A percentile compares a stretch with the other conserved stretches of the same genome.
phyloP scores from a whole-genome alignment of 30 jellyfish, hydroid and myxozoan species.

The Hydractinia symbiolongicarpus region DNA sequence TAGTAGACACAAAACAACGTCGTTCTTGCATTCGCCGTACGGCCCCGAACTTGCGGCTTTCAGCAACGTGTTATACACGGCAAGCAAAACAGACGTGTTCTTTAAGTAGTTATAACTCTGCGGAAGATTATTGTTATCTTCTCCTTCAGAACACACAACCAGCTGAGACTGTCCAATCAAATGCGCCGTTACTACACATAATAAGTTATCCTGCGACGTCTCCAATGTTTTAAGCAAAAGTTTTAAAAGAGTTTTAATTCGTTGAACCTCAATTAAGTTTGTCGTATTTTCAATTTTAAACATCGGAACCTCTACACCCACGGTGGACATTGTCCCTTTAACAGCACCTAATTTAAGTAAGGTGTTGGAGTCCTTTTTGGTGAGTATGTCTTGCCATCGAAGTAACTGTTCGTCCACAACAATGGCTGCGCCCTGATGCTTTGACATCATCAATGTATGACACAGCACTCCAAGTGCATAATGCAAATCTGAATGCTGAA shows the following conservation, averaged over 20 bases:
- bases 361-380: background rate
- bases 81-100: slow-evolving; percentile 40
- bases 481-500: slow-evolving; percentile 29
- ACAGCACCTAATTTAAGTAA: slow-evolving; percentile 36
- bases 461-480: slow-evolving; percentile 18
- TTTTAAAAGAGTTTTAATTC: slow-evolving; percentile 5
- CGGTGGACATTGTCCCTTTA: slow-evolving; percentile 28
- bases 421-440: background rate
- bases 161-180: slow-evolving; percentile 15
- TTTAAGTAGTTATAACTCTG: slow-evolving; percentile 39
- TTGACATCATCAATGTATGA: background rate
- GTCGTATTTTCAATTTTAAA: background rate
- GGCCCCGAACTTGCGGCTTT: slow-evolving; percentile 43
- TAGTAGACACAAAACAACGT: slow-evolving; percentile 18
- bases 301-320: slow-evolving; percentile 1
- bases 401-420: slow-evolving; percentile 11
- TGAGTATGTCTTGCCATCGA: slow-evolving; percentile 17
- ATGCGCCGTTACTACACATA: slow-evolving; percentile 20
- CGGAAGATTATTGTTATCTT: slow-evolving; percentile 19
- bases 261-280: background rate
- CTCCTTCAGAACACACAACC: background rate
- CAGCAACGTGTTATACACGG: slow-evolving; percentile 23
- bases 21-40: background rate
- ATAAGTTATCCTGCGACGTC: slow-evolving; percentile 14
- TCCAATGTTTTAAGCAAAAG: background rate